phyloP scores from a whole-genome alignment of 2,888 invertebrate genomes.

The Morpho helenor region DNA sequence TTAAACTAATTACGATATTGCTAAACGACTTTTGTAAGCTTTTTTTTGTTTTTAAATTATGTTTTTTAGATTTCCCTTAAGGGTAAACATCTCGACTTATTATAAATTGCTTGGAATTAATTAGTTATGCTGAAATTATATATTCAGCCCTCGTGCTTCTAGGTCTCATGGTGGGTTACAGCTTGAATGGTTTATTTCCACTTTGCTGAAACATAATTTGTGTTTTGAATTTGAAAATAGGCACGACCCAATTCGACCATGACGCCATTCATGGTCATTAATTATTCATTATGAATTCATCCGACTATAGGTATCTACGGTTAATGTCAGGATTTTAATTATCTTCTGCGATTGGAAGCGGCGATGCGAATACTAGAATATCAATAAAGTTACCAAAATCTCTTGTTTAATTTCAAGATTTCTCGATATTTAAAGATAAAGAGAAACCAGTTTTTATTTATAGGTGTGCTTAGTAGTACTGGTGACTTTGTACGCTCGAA shows the following conservation, averaged over 20 bases:
- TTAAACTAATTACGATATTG: neutral
- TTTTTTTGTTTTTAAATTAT: too few species aligned
- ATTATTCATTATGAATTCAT: constrained; percentile 2
- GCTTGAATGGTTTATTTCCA: constrained; percentile 41
- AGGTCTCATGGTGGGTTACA: constrained; percentile 24
- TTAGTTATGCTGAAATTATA: constrained; percentile 44
- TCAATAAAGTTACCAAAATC: too few species aligned
- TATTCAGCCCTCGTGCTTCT: constrained; percentile 46
- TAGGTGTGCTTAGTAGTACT: too few species aligned
- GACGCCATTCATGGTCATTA: neutral
- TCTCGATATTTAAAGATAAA: too few species aligned
- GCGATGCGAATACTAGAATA: too few species aligned
- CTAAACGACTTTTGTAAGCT: constrained; percentile 8
- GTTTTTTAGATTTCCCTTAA: constrained; percentile 1
- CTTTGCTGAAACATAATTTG: constrained; percentile 29
- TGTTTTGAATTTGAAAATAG: constrained; percentile 25
- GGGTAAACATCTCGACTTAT: constrained; percentile 20
- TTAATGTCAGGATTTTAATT: too few species aligned
- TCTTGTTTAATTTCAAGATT: too few species aligned
- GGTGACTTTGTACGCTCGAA: too few species aligned
- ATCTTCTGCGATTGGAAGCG: too few species aligned
- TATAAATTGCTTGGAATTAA: constrained; percentile 22
- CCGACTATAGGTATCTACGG: too few species aligned
- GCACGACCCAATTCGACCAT: constrained; percentile 1
- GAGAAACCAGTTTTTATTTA: too few species aligned